phyloP scores from a whole-genome alignment of 2,888 invertebrate genomes.

The Spisula subtruncata region DNA sequence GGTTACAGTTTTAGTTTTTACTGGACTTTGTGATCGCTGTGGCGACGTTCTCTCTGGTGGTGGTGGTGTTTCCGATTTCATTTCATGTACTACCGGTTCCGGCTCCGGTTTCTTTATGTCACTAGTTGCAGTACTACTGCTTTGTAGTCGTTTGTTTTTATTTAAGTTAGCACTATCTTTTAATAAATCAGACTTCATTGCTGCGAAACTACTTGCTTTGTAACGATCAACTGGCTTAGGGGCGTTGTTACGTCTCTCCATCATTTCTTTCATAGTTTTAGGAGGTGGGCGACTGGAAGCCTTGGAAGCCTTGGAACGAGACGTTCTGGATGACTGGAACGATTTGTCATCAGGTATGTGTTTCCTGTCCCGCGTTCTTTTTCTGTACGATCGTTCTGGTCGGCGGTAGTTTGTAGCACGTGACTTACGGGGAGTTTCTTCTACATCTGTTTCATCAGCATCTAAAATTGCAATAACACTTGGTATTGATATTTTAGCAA shows the following conservation, averaged over 20 bases:
- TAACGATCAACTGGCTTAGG: conserved; percentile 49
- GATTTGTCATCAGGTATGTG: conserved; percentile 44
- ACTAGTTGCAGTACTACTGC: neutral
- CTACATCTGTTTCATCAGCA: conserved; percentile 42
- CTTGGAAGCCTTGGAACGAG: neutral
- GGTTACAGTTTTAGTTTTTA: neutral
- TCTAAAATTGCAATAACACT: conserved; percentile 41
- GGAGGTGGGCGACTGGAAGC: conserved; percentile 33
- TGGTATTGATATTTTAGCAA: too few species aligned
- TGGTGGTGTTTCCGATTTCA: neutral
- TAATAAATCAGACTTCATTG: conserved; percentile 62
- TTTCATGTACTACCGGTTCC: neutral
- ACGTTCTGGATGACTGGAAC: conserved; percentile 9
- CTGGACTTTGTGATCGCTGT: neutral
- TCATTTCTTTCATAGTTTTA: conserved; percentile 65
- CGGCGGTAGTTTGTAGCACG: neutral
- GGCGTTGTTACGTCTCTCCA: neutral
- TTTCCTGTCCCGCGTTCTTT: conserved; percentile 23
- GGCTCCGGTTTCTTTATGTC: neutral
- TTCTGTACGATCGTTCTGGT: conserved; percentile 3
- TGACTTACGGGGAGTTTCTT: conserved; percentile 32
- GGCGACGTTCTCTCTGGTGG: neutral
- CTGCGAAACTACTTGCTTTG: conserved; percentile 56
- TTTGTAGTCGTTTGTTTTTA: conserved; percentile 32
- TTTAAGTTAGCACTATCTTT: conserved; percentile 59